Evolutionary conservation across 2,888 invertebrate species (phyloP).

Genomic region (Ferdinandea cuprea): DNA sequence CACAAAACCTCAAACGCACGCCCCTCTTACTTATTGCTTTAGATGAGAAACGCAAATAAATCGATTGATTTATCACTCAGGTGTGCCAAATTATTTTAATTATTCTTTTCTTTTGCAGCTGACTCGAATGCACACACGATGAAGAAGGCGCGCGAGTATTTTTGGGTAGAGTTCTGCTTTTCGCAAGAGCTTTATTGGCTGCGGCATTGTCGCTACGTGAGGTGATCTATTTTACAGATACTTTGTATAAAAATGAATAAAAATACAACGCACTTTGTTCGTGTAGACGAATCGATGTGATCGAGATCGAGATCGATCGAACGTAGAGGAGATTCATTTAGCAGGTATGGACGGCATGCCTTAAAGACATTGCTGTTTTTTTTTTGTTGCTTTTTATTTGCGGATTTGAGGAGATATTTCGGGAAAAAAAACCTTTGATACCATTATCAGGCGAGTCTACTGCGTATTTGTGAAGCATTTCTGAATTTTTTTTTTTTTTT

Average conservation of each 20-base stretch:
- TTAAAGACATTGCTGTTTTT: no score
- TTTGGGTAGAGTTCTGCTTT: slow-evolving; percentile 10
- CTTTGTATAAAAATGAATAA: background rate
- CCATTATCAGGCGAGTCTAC: background rate
- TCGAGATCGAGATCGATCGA: slow-evolving; percentile 29
- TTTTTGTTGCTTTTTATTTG: background rate
- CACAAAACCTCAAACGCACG: slow-evolving; percentile 54
- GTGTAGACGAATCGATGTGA: slow-evolving; percentile 11
- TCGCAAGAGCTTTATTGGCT: slow-evolving; percentile 20
- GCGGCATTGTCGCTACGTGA: slow-evolving; percentile 36
- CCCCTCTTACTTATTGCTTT: slow-evolving; percentile 38
- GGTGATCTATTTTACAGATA: slow-evolving; percentile 43
- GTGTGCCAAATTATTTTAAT: slow-evolving; percentile 74
- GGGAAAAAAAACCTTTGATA: background rate
- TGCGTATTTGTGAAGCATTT: background rate
- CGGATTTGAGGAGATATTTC: background rate
- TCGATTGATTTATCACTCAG: slow-evolving; percentile 73
- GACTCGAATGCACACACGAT: slow-evolving; percentile 27
- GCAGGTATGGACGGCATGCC: background rate
- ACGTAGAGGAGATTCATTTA: background rate
- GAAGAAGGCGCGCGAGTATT: slow-evolving; percentile 1
- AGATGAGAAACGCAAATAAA: slow-evolving; percentile 57
- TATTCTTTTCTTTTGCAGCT: slow-evolving; percentile 58
- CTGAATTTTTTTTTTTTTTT: background rate
- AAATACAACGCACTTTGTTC: slow-evolving; percentile 2